Percentiles rank a stretch among this genome's conserved stretches.
Conservation (phyloP, 1,140 invertebrate genomes). For the Ceratosolen fusciceps region DNA sequence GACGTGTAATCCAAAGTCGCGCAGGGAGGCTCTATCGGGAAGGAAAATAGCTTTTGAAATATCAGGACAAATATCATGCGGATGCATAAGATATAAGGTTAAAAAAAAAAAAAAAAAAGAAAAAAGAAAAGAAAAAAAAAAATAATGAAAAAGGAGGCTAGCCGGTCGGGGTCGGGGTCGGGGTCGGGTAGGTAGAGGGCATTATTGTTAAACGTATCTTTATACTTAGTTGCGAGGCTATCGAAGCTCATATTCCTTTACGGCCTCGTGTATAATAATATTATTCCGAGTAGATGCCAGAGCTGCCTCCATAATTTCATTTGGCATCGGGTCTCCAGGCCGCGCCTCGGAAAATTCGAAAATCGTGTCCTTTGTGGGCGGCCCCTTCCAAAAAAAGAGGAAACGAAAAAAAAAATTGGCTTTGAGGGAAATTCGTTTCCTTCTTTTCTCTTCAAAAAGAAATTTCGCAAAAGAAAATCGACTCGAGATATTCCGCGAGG, state of each 20-base stretch:
- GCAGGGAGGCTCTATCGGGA: no score
- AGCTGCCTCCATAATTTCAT: slow-evolving; percentile 25
- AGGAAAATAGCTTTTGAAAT: no score
- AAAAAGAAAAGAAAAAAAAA: no score
- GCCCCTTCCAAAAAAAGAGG: slow-evolving; percentile 17
- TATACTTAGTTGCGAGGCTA: not conserved
- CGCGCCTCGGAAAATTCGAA: slow-evolving; percentile 24
- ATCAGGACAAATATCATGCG: no score
- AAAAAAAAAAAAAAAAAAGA: no score
- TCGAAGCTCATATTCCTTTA: not conserved
- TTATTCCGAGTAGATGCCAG: slow-evolving; percentile 20
- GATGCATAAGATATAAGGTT: no score
- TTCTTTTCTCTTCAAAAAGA: slow-evolving; percentile 35
- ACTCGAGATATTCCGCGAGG: slow-evolving; percentile 40
- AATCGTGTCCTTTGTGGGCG: slow-evolving; percentile 38
- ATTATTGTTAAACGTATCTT: not conserved
- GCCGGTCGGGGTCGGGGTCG: no score
- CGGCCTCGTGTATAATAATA: not conserved
- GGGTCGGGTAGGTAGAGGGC: no score
- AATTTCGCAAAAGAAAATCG: slow-evolving; percentile 49
- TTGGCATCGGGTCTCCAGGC: not conserved
- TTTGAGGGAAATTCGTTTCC: slow-evolving; percentile 37
- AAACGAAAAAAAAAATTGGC: slow-evolving; percentile 19
- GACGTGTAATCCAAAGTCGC: no score
- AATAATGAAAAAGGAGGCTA: no score